Base-by-base conservation (phyloP, 2,888 invertebrate species). In the Autographa pulchrina region DNA sequence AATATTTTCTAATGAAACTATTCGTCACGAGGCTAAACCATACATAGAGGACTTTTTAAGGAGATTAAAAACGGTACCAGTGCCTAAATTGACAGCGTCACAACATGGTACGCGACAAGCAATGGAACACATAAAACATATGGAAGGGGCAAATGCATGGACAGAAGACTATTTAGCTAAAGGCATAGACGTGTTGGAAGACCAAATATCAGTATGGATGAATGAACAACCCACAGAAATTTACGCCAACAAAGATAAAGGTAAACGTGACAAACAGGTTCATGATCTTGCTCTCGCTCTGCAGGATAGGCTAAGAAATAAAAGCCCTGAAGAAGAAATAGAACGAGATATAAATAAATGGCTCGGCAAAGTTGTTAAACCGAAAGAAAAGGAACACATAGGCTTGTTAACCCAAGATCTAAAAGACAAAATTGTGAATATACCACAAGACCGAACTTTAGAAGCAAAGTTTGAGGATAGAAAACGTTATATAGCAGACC, bases 131-230 rank as follows among this genome's bases (percentile, higher is more conserved):
- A 70, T 85, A 32, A 83, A 85, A 65, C 76, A 83, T 31, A 74
- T 74, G 62, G 77, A 85, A 65, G 64, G 64, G 16, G 78, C 81
- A 18, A 18, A 20, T 3, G 78, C 72, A 8, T 82, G 77, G 78
- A 43, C 77, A 6, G 80, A 83, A 41, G 71, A 84, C 43, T 85
- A 81, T 70, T 65, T 85, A 35, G 84, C 88, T 13, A 83, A 82
- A 69, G 85, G 83, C 9, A 74, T 81, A 63, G 89, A 91, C 70
- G 77, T 90, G 8, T 64, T 92, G 72, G 85, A 90, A 89, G 91
- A 92, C 70, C 87, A 90, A 82, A 91, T 92, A 77, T 91, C 91
- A 0, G 85, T 88, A 16, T 92, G 92, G 91, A 84, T 92, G 78
- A 88, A 91, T 74, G 86, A 92, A 69, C 91, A 92, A 74, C 86